Conservation (phyloP, 2,113 vertebrate genomes). For the Siniperca chuatsi region DNA sequence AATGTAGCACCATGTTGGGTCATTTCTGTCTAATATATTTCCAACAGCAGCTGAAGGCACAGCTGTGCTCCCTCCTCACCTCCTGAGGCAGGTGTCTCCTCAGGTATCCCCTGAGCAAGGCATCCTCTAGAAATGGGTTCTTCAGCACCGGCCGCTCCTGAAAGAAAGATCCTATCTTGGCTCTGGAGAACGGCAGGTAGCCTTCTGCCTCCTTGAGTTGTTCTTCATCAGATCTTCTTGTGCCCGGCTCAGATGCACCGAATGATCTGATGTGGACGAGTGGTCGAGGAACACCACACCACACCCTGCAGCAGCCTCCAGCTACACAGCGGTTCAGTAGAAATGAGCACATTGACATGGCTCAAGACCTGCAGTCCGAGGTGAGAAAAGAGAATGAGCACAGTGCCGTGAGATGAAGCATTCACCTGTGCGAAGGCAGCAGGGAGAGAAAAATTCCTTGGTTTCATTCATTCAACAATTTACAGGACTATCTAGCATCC, state of each 20-base stretch:
- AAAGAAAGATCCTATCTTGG: slow-evolving; percentile 77
- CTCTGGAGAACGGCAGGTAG: slow-evolving; percentile 55
- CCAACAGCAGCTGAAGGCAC: not conserved
- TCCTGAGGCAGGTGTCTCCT: slow-evolving; percentile 80
- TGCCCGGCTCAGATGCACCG: slow-evolving; percentile 33
- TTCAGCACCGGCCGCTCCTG: slow-evolving; percentile 80
- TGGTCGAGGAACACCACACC: not conserved
- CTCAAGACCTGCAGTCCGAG: slow-evolving; percentile 11
- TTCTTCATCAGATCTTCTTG: slow-evolving; percentile 42
- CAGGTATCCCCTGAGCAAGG: slow-evolving; percentile 84
- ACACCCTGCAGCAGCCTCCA: slow-evolving; percentile 14
- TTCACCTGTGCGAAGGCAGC: not conserved
- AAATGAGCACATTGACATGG: slow-evolving; percentile 55
- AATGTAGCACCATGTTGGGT: not conserved
- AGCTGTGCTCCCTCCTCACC: slow-evolving; percentile 67
- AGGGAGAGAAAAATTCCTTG: too few relatives aligned
- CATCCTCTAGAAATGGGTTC: slow-evolving; percentile 85
- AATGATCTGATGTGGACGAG: slow-evolving; percentile 41
- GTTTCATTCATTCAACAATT: not conserved
- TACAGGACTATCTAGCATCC: not conserved
- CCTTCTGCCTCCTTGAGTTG: slow-evolving; percentile 39
- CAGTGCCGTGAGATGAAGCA: not conserved
- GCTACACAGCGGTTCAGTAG: slow-evolving; percentile 14
- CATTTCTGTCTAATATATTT: not conserved
- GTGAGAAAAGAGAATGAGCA: not conserved